These are phyloP conservation scores for Thinocorus orbignyianus DNA, from an alignment of 2,113 vertebrate genomes.

Conservation along the genomic window DNA sequence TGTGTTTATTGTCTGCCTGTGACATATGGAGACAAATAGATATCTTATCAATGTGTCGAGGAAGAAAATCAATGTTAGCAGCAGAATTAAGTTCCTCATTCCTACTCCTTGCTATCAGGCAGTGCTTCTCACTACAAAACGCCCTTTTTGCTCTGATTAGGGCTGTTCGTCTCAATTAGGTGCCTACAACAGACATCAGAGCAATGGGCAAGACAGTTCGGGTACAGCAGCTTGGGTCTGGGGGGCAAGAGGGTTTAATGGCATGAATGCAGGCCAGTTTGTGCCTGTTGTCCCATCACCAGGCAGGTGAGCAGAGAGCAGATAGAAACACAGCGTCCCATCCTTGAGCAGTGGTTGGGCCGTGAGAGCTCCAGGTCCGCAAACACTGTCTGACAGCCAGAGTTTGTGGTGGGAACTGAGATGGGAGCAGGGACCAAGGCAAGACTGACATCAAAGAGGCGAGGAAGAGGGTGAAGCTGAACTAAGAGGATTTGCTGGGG, in stretches of 20 bases:
- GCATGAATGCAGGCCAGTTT: accelerated
- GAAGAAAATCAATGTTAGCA: not conserved
- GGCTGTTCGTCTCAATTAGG: accelerated
- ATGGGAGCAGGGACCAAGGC: not conserved
- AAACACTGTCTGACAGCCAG: accelerated
- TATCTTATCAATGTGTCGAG: not conserved
- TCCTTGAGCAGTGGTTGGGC: accelerated
- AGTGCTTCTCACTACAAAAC: not conserved
- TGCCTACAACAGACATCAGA: not conserved
- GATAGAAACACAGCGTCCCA: accelerated
- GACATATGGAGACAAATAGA: not conserved
- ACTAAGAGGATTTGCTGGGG: conserved; percentile 62
- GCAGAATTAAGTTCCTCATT: not conserved
- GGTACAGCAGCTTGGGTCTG: not conserved
- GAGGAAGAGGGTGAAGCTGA: conserved; percentile 36
- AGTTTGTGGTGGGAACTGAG: not conserved
- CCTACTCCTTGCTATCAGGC: not conserved
- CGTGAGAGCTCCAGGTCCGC: accelerated
- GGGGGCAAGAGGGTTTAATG: not conserved
- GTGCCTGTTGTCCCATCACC: not conserved
- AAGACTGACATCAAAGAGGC: not conserved
- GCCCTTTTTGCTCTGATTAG: not conserved
- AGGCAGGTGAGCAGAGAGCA: not conserved
- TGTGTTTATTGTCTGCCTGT: not conserved
- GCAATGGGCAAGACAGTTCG: not conserved